A percentile compares a stretch with the other conserved stretches of the same genome.
Conservation (phyloP, 2,113 vertebrate genomes). For the Lepus americanus region DNA sequence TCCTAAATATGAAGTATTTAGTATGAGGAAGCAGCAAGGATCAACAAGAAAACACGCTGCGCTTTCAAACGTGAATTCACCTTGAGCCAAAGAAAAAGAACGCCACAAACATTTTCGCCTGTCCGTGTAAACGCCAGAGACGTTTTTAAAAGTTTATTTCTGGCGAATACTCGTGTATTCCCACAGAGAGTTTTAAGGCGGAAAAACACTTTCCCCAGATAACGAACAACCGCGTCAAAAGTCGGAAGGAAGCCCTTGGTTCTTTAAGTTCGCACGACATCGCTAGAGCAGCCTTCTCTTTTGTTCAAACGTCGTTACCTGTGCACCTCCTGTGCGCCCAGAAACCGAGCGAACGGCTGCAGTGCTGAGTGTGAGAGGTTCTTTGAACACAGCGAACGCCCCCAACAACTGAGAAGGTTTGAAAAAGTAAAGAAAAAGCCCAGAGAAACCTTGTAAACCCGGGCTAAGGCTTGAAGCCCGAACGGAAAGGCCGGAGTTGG, state of each 20-base stretch:
- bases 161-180: conserved; percentile 54
- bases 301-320: conserved; percentile 53
- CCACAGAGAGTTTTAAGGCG: not conserved
- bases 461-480: not conserved
- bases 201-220: conserved; percentile 51
- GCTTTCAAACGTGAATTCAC: conserved; percentile 62
- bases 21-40: conserved; percentile 20
- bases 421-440: not conserved
- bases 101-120: conserved; percentile 34
- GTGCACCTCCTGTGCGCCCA: conserved; percentile 35
- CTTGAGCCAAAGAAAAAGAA: conserved; percentile 11
- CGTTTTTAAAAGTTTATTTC: conserved; percentile 41
- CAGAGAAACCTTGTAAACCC: not conserved
- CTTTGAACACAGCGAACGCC: conserved; percentile 7
- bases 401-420: not conserved
- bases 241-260: not conserved
- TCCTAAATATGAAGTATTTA: conserved; percentile 4
- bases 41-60: conserved; percentile 23
- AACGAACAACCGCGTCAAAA: conserved; percentile 19
- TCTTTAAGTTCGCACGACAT: conserved; percentile 34
- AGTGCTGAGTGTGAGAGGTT: not conserved
- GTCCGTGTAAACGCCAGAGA: conserved; percentile 1
- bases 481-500: not conserved
- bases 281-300: conserved; percentile 31
- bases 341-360: conserved; percentile 17